Base-by-base conservation (phyloP, 2,888 invertebrate species). In the Eueremaeus valkanovi region DNA sequence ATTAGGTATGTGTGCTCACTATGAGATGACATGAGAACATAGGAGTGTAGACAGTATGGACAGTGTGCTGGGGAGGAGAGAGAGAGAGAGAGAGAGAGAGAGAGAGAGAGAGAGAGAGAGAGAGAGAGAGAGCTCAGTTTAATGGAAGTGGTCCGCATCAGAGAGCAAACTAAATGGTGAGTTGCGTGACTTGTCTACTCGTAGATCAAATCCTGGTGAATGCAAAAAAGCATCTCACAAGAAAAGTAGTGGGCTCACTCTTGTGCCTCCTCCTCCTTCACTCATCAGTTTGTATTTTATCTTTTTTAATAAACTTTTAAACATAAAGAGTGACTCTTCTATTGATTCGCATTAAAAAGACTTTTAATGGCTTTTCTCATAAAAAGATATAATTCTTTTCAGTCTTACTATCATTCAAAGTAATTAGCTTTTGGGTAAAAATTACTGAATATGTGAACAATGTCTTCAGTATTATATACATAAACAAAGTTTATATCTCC, bases 341-440 rank as follows among this genome's bases (percentile, higher is more conserved):
- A 58, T 58, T 58, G 58, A 58, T 58, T 58, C 58, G 27, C 58
- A 58, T 58, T 58, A 58, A 58, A 58, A 51, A 58, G 18, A 16
- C 11, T 31, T 58, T 58, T 58, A 58, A 58, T 58, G 58, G 58
- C 27, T 58, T 55, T 58, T 58, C 5, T 21, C 3, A 49, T 3
- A 49, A 58, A 58, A 13, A 18, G 58, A 58, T 58, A 29, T 31
- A 29, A 21, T 58, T 18, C 49, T 58, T 27, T 29, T 58, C 27
- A 58, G 27, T 58, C 27, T 27, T 29, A 29, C 58, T 58, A 5
- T 21, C 58, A 58, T 31, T 29, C 11, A 58, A 31, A n/a, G 58
- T 58, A 58, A 58, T 58, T 58, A 58, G 58, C 58, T 58, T 58
- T 58, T 18, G 58, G 58, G 24, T 27, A 58, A 58, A 58, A 58